phyloP scores from a whole-genome alignment of 2,113 vertebrate species.

The Seriola quinqueradiata region DNA sequence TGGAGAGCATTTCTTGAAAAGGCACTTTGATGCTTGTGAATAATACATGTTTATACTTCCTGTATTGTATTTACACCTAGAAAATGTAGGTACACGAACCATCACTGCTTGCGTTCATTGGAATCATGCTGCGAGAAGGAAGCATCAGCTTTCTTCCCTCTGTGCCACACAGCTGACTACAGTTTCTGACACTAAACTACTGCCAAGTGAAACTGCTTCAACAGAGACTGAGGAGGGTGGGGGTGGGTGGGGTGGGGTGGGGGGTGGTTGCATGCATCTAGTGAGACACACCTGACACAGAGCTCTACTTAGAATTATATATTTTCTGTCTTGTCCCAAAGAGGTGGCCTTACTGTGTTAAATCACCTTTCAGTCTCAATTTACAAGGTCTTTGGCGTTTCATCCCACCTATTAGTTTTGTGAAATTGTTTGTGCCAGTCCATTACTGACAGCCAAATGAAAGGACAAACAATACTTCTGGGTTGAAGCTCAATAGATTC shows the following conservation, averaged over 20 bases:
- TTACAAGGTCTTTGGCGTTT: conserved; percentile 19
- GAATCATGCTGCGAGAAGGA: conserved; percentile 6
- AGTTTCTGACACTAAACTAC: conserved; percentile 3
- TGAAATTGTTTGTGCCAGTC: conserved; percentile 14
- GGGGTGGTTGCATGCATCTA: neutral
- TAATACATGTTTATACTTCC: neutral
- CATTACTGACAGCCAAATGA: conserved; percentile 8
- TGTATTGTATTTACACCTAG: conserved; percentile 11
- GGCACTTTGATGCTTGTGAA: conserved; percentile 15
- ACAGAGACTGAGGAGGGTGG: neutral
- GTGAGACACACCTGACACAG: neutral
- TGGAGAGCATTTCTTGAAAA: conserved; percentile 5
- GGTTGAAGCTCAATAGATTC: conserved; percentile 20
- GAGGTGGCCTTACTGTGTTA: neutral
- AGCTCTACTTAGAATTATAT: neutral
- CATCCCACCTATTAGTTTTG: neutral
- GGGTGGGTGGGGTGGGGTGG: too few relatives aligned
- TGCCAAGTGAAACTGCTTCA: conserved; percentile 10
- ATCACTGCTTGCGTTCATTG: conserved; percentile 25
- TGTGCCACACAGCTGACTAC: neutral
- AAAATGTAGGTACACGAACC: conserved; percentile 19
- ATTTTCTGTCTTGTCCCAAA: neutral
- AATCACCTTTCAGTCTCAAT: conserved; percentile 17
- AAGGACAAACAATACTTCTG: conserved; percentile 39
- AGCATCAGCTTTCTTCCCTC: conserved; percentile 26